These are phyloP conservation scores for Oreotrochilus melanogaster DNA, from an alignment of 2,113 vertebrate genomes.

Conservation along the genomic window DNA sequence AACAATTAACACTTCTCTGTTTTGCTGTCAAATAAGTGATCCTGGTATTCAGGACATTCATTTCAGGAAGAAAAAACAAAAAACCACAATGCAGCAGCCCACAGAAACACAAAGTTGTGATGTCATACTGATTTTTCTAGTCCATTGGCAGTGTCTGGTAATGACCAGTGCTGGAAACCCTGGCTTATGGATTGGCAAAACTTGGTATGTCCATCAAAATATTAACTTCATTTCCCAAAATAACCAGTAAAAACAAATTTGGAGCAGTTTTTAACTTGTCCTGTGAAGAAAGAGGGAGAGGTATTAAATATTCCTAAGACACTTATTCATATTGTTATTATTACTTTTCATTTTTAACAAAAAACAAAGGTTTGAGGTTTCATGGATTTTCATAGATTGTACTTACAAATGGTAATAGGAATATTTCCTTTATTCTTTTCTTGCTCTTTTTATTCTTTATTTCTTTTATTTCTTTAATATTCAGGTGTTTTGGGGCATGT, in stretches of 20 bases:
- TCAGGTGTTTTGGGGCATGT: neutral
- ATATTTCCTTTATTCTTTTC: neutral
- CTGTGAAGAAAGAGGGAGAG: neutral
- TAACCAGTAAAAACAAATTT: neutral
- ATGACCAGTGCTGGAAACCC: neutral
- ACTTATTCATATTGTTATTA: neutral
- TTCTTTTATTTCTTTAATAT: neutral
- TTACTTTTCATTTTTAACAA: neutral
- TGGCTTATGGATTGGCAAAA: neutral
- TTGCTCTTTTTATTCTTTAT: too few relatives aligned
- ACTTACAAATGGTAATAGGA: neutral
- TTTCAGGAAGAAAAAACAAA: neutral
- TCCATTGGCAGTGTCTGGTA: neutral
- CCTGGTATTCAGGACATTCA: neutral
- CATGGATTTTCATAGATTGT: neutral
- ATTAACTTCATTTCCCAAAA: neutral
- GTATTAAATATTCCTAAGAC: neutral
- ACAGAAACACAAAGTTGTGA: neutral
- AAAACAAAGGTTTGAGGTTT: neutral
- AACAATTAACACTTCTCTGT: neutral
- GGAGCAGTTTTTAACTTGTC: neutral
- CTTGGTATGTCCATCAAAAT: neutral
- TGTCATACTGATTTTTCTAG: neutral
- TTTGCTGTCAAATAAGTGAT: neutral
- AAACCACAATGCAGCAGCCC: neutral